These are phyloP conservation scores for Ectemnius continuus DNA, from an alignment of 2,888 invertebrate genomes.

Conservation along the genomic window DNA sequence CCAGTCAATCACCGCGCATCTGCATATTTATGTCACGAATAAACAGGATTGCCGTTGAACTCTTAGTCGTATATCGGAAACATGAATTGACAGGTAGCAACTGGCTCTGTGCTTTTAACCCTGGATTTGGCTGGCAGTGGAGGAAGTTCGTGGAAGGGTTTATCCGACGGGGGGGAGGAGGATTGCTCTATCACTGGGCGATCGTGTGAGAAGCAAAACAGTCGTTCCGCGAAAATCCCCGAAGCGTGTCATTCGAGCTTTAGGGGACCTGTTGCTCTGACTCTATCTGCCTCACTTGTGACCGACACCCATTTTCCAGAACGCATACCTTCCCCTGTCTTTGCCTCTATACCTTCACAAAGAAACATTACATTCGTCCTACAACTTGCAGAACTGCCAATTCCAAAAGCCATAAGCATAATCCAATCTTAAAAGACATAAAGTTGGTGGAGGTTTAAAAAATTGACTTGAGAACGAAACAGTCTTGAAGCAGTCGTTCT, in stretches of 20 bases:
- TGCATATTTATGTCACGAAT: not conserved
- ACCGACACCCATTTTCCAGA: constrained; percentile 33
- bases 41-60: not conserved
- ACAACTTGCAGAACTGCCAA: too few species aligned
- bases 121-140: too few species aligned
- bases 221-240: constrained; percentile 68
- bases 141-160: not conserved
- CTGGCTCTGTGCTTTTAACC: too few species aligned
- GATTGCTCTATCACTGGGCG: constrained; percentile 7
- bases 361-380: not conserved
- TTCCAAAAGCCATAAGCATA: too few species aligned
- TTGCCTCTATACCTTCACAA: constrained; percentile 38
- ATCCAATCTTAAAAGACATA: too few species aligned
- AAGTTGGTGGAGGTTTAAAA: too few species aligned
- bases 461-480: constrained; percentile 52
- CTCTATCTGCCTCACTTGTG: constrained; percentile 61
- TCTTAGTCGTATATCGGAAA: too few species aligned
- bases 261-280: constrained; percentile 73
- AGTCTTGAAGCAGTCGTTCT: constrained; percentile 61
- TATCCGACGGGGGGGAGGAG: constrained; percentile 5
- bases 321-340: constrained; percentile 30
- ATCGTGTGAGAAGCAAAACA: constrained; percentile 45
- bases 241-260: constrained; percentile 71
- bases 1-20: not conserved
- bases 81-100: too few species aligned